Percentiles rank a stretch among this genome's conserved stretches.
Conservation (phyloP, 2,888 invertebrate species). For the Eupelmus urozonus region DNA sequence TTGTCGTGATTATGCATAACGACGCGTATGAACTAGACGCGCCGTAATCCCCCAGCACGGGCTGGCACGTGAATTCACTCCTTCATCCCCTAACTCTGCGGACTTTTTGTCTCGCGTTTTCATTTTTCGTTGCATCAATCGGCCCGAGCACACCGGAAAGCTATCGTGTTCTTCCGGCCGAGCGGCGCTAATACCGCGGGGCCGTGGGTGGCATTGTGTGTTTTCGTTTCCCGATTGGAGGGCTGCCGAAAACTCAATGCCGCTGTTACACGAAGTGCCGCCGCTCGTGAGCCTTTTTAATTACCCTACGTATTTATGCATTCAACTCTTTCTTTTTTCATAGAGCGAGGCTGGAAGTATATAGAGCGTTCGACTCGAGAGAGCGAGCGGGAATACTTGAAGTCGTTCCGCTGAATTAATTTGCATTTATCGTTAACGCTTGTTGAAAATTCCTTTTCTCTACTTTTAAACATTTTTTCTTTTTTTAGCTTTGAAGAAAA, state of each 20-base stretch:
- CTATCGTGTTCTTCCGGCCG: slow-evolving; percentile 45
- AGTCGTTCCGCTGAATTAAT: slow-evolving; percentile 8
- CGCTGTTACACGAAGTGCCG: neutral
- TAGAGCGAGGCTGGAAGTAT: neutral
- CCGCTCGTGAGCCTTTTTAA: slow-evolving; percentile 38
- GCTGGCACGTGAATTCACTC: neutral
- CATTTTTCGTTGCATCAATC: slow-evolving; percentile 38
- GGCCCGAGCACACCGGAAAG: slow-evolving; percentile 39
- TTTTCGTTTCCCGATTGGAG: slow-evolving; percentile 9
- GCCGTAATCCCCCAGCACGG: slow-evolving; percentile 44
- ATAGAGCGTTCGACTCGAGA: neutral
- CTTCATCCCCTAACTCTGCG: neutral
- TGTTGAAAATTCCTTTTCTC: neutral
- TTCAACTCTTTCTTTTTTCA: slow-evolving; percentile 25
- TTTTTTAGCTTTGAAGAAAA: too few relatives aligned
- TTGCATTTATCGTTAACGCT: slow-evolving; percentile 10
- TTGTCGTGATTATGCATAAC: slow-evolving; percentile 60
- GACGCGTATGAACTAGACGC: slow-evolving; percentile 53
- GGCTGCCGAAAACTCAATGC: slow-evolving; percentile 37
- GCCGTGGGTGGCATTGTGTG: neutral
- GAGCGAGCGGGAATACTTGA: neutral
- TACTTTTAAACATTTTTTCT: neutral
- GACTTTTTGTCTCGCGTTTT: neutral
- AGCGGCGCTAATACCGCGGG: slow-evolving; percentile 38
- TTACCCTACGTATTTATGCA: slow-evolving; percentile 35